A percentile compares a stretch with the other conserved stretches of the same genome.
Evolutionary conservation across 2,797 vertebrate genomes (phyloP).

Genomic region (Borostomias antarcticus): DNA sequence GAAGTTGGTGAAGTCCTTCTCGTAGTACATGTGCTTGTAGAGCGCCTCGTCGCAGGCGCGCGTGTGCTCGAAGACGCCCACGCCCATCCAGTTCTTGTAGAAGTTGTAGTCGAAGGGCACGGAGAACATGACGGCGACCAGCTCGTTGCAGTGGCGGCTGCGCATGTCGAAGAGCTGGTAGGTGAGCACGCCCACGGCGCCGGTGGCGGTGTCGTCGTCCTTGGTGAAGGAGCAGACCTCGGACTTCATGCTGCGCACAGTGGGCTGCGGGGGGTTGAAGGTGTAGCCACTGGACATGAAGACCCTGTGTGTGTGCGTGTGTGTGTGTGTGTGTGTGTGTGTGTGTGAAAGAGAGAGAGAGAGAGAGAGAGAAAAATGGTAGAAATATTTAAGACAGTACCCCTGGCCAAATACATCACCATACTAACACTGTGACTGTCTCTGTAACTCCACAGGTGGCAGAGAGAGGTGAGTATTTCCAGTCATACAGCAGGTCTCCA

Average conservation of each 20-base stretch:
- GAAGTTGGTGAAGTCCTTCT: constrained; percentile 44
- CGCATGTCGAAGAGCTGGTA: constrained; percentile 63
- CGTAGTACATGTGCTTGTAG: constrained; percentile 59
- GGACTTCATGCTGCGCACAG: constrained; percentile 36
- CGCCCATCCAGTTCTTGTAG: constrained; percentile 66
- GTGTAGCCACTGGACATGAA: constrained; percentile 59
- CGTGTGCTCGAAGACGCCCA: constrained; percentile 51
- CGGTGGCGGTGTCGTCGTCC: constrained; percentile 65
- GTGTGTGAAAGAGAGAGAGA: constrained; percentile 1
- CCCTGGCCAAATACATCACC: neutral
- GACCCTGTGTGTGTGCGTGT: constrained; percentile 43
- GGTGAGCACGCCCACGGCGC: constrained; percentile 65
- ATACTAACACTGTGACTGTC: constrained; percentile 11
- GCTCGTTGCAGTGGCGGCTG: neutral
- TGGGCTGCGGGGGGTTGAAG: constrained; percentile 64
- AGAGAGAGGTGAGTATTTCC: neutral
- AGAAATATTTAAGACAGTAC: too few relatives aligned
- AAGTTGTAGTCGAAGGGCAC: constrained; percentile 71
- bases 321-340: neutral
- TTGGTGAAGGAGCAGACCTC: constrained; percentile 73
- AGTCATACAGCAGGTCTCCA: too few relatives aligned
- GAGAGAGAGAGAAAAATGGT: neutral
- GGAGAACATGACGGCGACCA: constrained; percentile 69
- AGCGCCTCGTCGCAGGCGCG: constrained; percentile 40
- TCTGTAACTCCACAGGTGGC: neutral